These are phyloP conservation scores for Phylloscopus whistleri DNA, from an alignment of 2,113 vertebrate genomes.

Conservation along the genomic window DNA sequence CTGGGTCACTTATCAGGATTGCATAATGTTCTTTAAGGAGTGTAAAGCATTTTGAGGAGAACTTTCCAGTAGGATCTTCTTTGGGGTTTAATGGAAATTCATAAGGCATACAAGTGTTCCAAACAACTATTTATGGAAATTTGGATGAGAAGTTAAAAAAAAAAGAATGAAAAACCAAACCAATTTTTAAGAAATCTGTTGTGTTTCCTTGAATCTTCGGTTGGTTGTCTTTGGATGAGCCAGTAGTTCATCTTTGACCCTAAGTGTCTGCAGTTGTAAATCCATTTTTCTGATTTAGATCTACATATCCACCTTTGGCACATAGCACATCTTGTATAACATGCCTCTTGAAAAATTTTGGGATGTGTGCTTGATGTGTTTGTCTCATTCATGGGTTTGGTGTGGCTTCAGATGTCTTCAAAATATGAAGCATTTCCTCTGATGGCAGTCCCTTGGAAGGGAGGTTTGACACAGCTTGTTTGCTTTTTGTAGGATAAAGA, in stretches of 20 bases:
- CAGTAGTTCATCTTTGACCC: not conserved
- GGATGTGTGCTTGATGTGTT: not conserved
- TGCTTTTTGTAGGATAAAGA: not conserved
- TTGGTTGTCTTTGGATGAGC: not conserved
- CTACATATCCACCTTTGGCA: not conserved
- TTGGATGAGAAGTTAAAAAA: not conserved
- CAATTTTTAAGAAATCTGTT: not conserved
- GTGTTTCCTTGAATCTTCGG: not conserved
- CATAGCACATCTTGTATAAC: fast-evolving
- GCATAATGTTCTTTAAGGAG: not conserved
- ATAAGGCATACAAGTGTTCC: not conserved
- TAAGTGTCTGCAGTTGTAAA: not conserved
- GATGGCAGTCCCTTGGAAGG: not conserved
- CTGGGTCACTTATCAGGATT: not conserved
- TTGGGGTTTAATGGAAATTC: not conserved
- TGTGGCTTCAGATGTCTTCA: not conserved
- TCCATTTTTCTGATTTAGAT: not conserved
- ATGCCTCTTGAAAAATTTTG: not conserved
- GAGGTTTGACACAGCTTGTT: not conserved
- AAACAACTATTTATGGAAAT: not conserved
- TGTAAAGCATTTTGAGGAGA: not conserved
- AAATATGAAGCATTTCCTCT: not conserved
- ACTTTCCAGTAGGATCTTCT: not conserved
- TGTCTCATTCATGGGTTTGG: not conserved
- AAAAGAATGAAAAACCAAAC: not conserved